Base-by-base conservation (phyloP, 2,797 vertebrate genomes). In the Darevskia mixta region DNA sequence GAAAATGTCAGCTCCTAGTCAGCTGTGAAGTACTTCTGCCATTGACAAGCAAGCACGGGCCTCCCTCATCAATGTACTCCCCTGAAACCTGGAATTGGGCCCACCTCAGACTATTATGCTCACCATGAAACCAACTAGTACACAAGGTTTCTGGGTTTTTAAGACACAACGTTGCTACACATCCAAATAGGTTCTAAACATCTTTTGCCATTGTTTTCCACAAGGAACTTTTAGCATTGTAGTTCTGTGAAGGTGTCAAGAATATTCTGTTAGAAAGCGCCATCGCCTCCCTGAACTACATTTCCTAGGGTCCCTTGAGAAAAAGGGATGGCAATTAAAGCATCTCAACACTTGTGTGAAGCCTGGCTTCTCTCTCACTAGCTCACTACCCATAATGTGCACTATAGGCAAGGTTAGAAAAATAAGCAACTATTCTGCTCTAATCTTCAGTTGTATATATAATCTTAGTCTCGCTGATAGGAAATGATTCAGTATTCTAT, bases 401-500 rank as follows among this genome's bases (percentile, higher is more conserved):
- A 35, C 45, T 73, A 43, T 82, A 89, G 83, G 87, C 55, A 69
- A 35, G 45, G 79, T 20, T 55, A 55, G 23, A 49, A 43, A 86
- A 78, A 61, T 27, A 77, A 79, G 32, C 89, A 89, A 93, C 88
- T 89, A 91, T 87, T 91, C 89, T 86, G 81, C 55, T 5, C 27
- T 1, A 29, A 35, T 71, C 83, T 84, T 90, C 75, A 41, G 76
- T n/a, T 93, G 84, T 85, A 76, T 93, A 86, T 91, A 93, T 55
- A 55, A 94, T 90, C 92, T 95, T 93, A 88, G 82, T 95, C 91
- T 49, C 90, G 89, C 79, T 90, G 88, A 95, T 91, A 95, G 91
- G 95, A 95, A 92, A 96, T 92, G 85, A 96, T 95, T 90, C 89
- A 96, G 94, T 94, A 86, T 95, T 90, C 49, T 55, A 92, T 95